Base-by-base conservation (phyloP, 1,140 invertebrate species). In the Eufriesea mexicana region DNA sequence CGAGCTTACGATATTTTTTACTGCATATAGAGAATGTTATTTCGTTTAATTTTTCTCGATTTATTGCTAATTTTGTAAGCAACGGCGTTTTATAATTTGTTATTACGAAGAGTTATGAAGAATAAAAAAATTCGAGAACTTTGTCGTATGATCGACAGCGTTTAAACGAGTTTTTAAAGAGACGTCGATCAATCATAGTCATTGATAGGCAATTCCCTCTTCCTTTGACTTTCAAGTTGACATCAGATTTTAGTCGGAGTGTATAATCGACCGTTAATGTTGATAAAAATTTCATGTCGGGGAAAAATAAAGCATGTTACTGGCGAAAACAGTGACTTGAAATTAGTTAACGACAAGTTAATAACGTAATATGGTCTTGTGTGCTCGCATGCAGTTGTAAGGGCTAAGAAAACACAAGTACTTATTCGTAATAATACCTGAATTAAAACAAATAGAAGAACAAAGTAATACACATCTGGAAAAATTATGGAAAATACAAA, bases 151-250 rank as follows among this genome's bases (percentile, higher is more conserved):
- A 84, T 86, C 67, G 85, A 86, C 85, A 77, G 84, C 80, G 74
- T 61, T 83, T 85, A 87, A 86, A 87, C 84, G 85, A 87, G 74
- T 85, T 86, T 81, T 83, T 61, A 82, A 72, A 87, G 83, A 74
- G 59, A 45, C 51, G 68, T 86, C 86, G 67, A 86, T 87, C 86
- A 87, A 86, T 87, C 84, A 86, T 83, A 71, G 81, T 78, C 47
- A 76, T 78, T 45, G 74, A 79, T 74, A 78, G 71, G 55, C 35
- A 72, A 79, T 71, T 68, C 64, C 62, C 28, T 79, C n/a, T 54
- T 28, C 57, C 70, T 75, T 70, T 55, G 45, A 86, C 59, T 86
- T 86, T 86, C 62, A 49, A 73, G 49, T 62, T 81, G 78, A 72
- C 67, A 72, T 72, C 57, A 42, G 47, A 79, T 51, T 72, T 79